A percentile compares a stretch with the other conserved stretches of the same genome.
phyloP scores from a whole-genome alignment of 2,888 invertebrate genomes.

The Scaptomyza flava region DNA sequence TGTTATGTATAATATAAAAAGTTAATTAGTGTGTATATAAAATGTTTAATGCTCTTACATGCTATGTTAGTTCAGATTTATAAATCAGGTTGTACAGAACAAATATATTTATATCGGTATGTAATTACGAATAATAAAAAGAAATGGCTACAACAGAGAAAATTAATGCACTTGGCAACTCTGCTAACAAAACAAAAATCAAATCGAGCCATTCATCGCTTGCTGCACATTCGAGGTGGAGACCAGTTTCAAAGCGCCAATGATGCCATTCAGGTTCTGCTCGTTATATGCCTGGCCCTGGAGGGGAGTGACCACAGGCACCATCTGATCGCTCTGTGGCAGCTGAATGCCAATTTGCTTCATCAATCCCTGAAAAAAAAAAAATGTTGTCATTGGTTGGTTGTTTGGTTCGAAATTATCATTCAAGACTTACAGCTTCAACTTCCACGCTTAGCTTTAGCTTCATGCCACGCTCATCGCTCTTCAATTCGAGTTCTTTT shows the following conservation, averaged over 20 bases:
- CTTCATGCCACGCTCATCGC: slow-evolving; percentile 86
- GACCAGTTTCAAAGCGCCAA: slow-evolving; percentile 83
- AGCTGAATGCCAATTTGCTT: slow-evolving; percentile 80
- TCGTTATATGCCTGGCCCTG: slow-evolving; percentile 82
- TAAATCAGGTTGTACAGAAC: slow-evolving; percentile 33
- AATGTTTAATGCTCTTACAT: slow-evolving; percentile 33
- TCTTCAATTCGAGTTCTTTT: slow-evolving; percentile 83
- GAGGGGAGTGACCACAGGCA: slow-evolving; percentile 83
- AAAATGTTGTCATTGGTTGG: too few species aligned
- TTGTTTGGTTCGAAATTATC: too few species aligned
- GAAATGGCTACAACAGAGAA: not conserved
- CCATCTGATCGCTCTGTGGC: slow-evolving; percentile 81
- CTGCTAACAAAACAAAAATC: slow-evolving; percentile 46
- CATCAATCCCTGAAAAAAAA: slow-evolving; percentile 80
- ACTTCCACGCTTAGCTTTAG: slow-evolving; percentile 86
- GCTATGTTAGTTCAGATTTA: slow-evolving; percentile 49
- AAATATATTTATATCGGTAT: slow-evolving; percentile 16
- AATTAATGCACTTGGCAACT: slow-evolving; percentile 18
- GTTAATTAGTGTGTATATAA: slow-evolving; percentile 30
- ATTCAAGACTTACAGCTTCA: slow-evolving; percentile 77
- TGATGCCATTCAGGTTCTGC: slow-evolving; percentile 82
- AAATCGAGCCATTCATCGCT: slow-evolving; percentile 83
- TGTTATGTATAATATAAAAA: slow-evolving; percentile 34
- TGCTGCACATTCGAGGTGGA: slow-evolving; percentile 84
- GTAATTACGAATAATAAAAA: not conserved